Evolutionary conservation across 2,113 vertebrate species (phyloP), one percentile per base, ranked within the genome.

Genomic region (Syngnathus scovelli): DNA sequence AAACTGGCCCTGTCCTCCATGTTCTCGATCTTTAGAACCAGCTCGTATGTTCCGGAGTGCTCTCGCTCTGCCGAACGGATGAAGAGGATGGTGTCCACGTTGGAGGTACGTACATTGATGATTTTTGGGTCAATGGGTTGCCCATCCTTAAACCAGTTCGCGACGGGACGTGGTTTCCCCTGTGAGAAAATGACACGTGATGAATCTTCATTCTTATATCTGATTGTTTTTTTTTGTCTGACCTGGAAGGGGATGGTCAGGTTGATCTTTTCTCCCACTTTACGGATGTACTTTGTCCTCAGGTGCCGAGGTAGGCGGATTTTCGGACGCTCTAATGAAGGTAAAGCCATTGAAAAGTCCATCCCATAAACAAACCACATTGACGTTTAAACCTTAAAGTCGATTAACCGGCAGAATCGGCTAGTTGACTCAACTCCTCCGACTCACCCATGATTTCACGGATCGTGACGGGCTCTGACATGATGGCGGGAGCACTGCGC

Each of bases 211-310:
- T 15, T 23, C 2, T 43, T 23, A 43, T 12, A 62, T 18, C 13
- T 21, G 7, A n/a, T 49, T 23, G 16, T 15, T 44, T 6, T 7
- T 10, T 38, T 56, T 51, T 49, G 6, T 4, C 73, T 77, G 54
- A 96, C 95, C 93, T 95, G 94, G 90, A 96, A 96, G 65, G 95
- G 94, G 76, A 96, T 92, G 66, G 92, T 81, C 18, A 96, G 86
- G 86, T 96, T 96, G 80, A 96, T 39, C 37, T 87, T 90, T 1
- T 95, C 92, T 55, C 95, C 95, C 0, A 96, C 95, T 88, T 44
- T 92, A 64, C 78, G 92, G 83, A 95, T 85, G 77, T 89, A 94
- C 7, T 93, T 96, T 77, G 93, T 92, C 65, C 94, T 93, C 48
- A 96, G 90, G 0, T 94, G 83, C 7, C 94, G 93, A 2, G 95